Conservation (phyloP, 2,888 invertebrate species). For the Andricus quercusramuli region DNA sequence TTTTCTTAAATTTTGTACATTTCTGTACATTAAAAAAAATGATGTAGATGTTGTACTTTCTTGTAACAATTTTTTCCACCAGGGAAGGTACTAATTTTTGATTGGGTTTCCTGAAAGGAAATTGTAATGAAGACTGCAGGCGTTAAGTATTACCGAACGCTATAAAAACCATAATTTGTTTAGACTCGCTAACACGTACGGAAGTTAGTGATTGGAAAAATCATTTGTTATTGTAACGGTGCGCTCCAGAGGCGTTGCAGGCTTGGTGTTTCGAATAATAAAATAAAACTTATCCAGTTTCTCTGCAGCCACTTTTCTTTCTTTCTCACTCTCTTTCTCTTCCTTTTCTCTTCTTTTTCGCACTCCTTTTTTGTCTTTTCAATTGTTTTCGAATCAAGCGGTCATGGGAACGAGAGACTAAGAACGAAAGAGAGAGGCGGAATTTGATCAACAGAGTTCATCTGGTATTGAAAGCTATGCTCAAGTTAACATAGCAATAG, state of each 20-base stretch:
- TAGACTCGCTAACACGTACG: conserved; percentile 58
- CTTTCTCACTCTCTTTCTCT: conserved; percentile 45
- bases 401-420: conserved; percentile 56
- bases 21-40: too few relatives aligned
- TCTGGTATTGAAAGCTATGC: conserved; percentile 48
- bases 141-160: background rate
- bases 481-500: conserved; percentile 49
- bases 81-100: too few relatives aligned
- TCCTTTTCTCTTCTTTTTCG: conserved; percentile 35
- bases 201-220: conserved; percentile 58
- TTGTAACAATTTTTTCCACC: too few relatives aligned
- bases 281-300: conserved; percentile 69
- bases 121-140: too few relatives aligned
- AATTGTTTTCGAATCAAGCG: conserved; percentile 56
- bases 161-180: conserved; percentile 54
- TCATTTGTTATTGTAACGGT: conserved; percentile 54
- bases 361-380: conserved; percentile 54
- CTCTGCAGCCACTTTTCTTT: conserved; percentile 33
- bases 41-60: too few relatives aligned
- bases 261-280: conserved; percentile 71
- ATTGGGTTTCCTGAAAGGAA: too few relatives aligned
- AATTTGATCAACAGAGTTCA: conserved; percentile 19
- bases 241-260: conserved; percentile 45
- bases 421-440: conserved; percentile 48
- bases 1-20: too few relatives aligned